phyloP scores from a whole-genome alignment of 2,888 invertebrate species.

The Pantelozetes paolii region DNA sequence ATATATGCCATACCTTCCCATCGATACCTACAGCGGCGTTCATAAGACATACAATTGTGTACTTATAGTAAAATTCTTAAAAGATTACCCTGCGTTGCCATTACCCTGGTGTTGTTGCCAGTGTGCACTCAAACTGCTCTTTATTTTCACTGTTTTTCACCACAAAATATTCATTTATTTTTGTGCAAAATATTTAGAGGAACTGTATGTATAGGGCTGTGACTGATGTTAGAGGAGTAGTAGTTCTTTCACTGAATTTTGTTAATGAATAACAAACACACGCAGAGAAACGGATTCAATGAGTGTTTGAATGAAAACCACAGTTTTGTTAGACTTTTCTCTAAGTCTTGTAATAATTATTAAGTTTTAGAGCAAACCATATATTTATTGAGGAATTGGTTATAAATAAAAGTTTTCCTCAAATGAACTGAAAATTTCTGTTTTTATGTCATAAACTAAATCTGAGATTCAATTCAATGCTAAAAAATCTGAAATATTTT shows the following conservation, averaged over 20 bases:
- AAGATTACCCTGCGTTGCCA: background rate
- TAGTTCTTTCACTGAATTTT: background rate
- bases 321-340: background rate
- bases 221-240: background rate
- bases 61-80: constrained; percentile 4
- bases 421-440: background rate
- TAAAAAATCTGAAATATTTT: background rate
- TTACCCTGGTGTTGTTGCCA: too few relatives aligned
- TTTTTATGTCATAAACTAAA: background rate
- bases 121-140: background rate
- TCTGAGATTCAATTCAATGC: background rate
- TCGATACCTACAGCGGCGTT: constrained; percentile 19
- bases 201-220: background rate
- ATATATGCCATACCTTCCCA: constrained; percentile 2
- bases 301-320: background rate
- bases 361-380: background rate
- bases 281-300: background rate
- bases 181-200: background rate
- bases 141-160: background rate
- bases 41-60: constrained; percentile 1
- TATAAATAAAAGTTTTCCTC: constrained; percentile 11
- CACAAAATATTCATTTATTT: constrained; percentile 8
- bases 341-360: too few relatives aligned
- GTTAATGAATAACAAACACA: constrained; percentile 24
- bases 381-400: constrained; percentile 13